Evolutionary conservation across 2,888 invertebrate species (phyloP), one percentile per base, ranked within the genome.

Genomic region (Coelogynopora nodosa): DNA sequence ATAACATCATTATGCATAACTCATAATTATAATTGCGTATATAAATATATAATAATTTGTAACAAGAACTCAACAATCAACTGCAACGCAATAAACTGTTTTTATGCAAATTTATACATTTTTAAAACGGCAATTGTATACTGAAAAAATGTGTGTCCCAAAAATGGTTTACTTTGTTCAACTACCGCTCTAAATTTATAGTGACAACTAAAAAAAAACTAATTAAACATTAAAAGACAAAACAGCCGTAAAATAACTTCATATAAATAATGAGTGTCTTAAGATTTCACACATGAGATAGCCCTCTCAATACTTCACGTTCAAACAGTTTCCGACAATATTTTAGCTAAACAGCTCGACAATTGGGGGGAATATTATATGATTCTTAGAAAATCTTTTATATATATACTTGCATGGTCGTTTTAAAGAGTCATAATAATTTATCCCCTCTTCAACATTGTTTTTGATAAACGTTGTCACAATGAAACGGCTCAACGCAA

Each of bases 391-490:
- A 74, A 74, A 26, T 74, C 23, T 74, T 5, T 23, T 18, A 13
- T 49, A 18, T 13, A 13, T 49, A 49, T 49, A n/a, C n/a, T n/a
- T n/a, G n/a, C n/a, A n/a, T n/a, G 49, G 49, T 18, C 49, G 18
- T 49, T 13, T 13, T 49, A 49, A 49, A 49, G 49, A 49, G 49
- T 18, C 49, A 49, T 49, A 49, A 49, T 49, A 49, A 5, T 18
- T 18, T 13, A 49, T 13, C 18, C 49, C 49, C 49, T 18, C 5
- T 18, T 49, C 49, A 5, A 49, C 49, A 49, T 49, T 49, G 49
- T 74, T n/a, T 74, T 2, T 74, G 74, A 74, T 74, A 23, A 74
- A 74, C 74, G 74, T 74, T 74, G 23, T 74, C 74, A 5, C 74
- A 23, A 2, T n/a, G n/a, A n/a, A n/a, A 74, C 5, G 23, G 74